Evolutionary conservation across 1,140 invertebrate species (phyloP).

Genomic region (Tetranychus cinnabarinus): DNA sequence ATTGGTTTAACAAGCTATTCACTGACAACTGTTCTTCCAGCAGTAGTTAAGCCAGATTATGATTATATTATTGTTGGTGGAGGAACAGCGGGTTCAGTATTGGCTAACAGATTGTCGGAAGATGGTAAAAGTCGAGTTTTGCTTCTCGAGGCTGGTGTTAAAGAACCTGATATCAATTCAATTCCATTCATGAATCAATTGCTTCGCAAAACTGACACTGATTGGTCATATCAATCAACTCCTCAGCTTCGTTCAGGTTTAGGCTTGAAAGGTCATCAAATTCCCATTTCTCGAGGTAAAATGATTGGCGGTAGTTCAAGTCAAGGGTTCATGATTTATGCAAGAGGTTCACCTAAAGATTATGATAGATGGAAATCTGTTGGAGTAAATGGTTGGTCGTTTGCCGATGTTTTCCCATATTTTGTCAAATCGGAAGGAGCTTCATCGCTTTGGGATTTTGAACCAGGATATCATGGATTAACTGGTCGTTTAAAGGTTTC

Average conservation of each 20-base stretch:
- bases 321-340: constrained; percentile 87
- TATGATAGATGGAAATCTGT: constrained; percentile 74
- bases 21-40: background rate
- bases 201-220: background rate
- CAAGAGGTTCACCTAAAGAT: constrained; percentile 70
- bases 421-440: constrained; percentile 46
- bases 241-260: background rate
- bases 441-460: constrained; percentile 8
- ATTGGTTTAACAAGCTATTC: background rate
- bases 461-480: constrained; percentile 10
- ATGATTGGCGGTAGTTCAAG: constrained; percentile 53
- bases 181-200: background rate
- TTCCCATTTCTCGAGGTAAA: constrained; percentile 46
- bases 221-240: background rate
- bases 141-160: constrained; percentile 34
- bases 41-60: constrained; percentile 1
- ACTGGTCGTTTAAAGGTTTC: constrained; percentile 24
- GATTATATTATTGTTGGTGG: constrained; percentile 13
- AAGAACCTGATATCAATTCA: background rate
- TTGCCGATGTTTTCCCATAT: constrained; percentile 56
- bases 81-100: constrained; percentile 13
- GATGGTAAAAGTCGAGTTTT: constrained; percentile 24
- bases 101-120: constrained; percentile 11
- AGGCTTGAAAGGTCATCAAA: background rate
- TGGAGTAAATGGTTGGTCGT: constrained; percentile 81